Percentiles rank a stretch among this genome's conserved stretches.
phyloP scores from a whole-genome alignment of 2,888 invertebrate species.

The Beris morrisii region DNA sequence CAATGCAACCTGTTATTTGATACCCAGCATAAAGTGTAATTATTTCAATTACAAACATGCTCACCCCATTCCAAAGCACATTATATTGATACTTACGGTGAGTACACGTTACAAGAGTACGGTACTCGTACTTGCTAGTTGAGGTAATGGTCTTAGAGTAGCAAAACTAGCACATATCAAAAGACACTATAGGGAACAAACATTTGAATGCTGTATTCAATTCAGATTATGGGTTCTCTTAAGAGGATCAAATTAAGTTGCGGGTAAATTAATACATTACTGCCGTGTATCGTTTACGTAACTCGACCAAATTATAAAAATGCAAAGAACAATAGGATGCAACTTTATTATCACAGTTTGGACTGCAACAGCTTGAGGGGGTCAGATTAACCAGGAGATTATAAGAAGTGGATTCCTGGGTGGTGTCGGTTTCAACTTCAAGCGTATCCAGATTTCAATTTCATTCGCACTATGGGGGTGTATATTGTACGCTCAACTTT shows the following conservation, averaged over 20 bases:
- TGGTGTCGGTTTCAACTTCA: neutral
- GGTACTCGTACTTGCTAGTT: conserved; percentile 4
- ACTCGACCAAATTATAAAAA: conserved; percentile 32
- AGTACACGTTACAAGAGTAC: neutral
- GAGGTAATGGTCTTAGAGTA: conserved; percentile 21
- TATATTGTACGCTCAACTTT: too few species aligned
- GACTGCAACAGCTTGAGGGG: conserved; percentile 13
- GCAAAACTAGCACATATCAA: conserved; percentile 25
- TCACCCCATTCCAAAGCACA: conserved; percentile 1
- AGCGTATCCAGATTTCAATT: too few species aligned
- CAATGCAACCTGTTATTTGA: conserved; percentile 9
- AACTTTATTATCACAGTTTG: conserved; percentile 32
- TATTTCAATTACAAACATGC: conserved; percentile 12
- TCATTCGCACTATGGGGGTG: too few species aligned
- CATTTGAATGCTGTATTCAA: conserved; percentile 21
- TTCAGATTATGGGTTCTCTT: conserved; percentile 22
- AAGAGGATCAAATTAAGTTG: conserved; percentile 35
- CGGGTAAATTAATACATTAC: conserved; percentile 38
- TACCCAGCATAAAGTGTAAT: conserved; percentile 19
- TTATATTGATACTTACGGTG: neutral
- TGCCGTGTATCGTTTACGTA: conserved; percentile 30
- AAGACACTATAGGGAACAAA: conserved; percentile 7
- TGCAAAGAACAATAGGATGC: conserved; percentile 31
- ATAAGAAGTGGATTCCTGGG: neutral
- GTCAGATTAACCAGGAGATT: neutral